Conservation (phyloP, 2,113 vertebrate genomes). For the Dipodomys stephensi region DNA sequence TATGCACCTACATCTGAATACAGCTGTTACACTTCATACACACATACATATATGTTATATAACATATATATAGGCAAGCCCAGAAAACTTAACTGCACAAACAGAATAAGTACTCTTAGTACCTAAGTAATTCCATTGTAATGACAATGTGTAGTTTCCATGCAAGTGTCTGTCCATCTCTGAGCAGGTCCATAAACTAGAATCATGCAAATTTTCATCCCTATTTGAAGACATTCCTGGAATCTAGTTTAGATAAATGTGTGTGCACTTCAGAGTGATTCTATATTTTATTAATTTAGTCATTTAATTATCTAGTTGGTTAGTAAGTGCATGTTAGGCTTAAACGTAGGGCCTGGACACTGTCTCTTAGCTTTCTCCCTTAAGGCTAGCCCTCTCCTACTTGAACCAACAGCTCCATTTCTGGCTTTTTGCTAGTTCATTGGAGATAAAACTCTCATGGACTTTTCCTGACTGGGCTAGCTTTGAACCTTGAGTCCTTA, state of each 20-base stretch:
- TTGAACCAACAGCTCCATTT: too few species aligned
- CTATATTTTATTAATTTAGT: neutral
- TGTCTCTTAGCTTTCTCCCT: too few species aligned
- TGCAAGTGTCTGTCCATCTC: neutral
- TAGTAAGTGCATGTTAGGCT: too few species aligned
- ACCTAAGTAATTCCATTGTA: neutral
- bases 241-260: neutral
- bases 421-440: too few species aligned
- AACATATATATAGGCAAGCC: neutral
- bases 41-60: neutral
- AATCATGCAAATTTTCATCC: neutral
- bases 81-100: constrained; percentile 20
- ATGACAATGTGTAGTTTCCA: neutral
- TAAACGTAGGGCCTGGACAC: too few species aligned
- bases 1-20: neutral
- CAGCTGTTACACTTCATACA: neutral
- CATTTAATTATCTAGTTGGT: too few species aligned
- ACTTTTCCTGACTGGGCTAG: too few species aligned
- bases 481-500: too few species aligned
- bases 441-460: too few species aligned
- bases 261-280: neutral
- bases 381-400: too few species aligned
- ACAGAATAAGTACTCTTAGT: neutral
- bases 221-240: neutral
- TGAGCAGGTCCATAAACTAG: neutral